These are phyloP conservation scores for Diadema setosum DNA, from an alignment of 35 echinoderm and acorn worm genomes.

Conservation along the genomic window DNA sequence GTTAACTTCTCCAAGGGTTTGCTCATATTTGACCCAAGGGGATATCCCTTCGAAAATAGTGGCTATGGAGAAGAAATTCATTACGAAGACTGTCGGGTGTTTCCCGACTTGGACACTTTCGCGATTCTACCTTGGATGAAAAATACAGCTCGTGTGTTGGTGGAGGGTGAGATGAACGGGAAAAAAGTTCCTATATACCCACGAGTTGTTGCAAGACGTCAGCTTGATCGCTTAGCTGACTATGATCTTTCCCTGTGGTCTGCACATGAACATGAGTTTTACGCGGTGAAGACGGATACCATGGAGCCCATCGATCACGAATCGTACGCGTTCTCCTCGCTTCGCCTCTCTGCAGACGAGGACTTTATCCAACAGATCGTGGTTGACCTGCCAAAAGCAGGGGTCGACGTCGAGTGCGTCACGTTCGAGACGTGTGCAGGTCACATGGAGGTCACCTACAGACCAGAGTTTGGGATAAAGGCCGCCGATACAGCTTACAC, in stretches of 20 bases:
- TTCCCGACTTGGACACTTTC: slow-evolving; percentile 48
- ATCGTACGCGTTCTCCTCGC: neutral
- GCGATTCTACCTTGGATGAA: slow-evolving; percentile 45
- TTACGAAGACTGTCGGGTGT: slow-evolving; percentile 1
- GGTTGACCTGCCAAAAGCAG: slow-evolving; percentile 32
- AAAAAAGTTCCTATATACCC: neutral
- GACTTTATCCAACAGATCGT: slow-evolving; percentile 34
- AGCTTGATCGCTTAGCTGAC: slow-evolving; percentile 21
- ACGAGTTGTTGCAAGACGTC: slow-evolving; percentile 8
- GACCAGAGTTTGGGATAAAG: slow-evolving; percentile 55
- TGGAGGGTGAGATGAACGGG: neutral
- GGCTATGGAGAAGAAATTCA: slow-evolving; percentile 17
- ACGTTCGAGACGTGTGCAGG: slow-evolving; percentile 30
- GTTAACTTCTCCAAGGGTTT: neutral
- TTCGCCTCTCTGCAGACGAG: neutral
- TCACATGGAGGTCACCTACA: slow-evolving; percentile 56
- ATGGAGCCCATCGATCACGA: slow-evolving; percentile 18
- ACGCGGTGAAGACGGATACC: slow-evolving; percentile 40
- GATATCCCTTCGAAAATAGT: neutral
- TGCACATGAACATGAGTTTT: slow-evolving; percentile 60
- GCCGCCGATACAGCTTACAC: slow-evolving; percentile 67
- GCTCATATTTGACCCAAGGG: neutral
- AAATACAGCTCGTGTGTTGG: slow-evolving; percentile 45
- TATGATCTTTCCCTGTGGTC: slow-evolving; percentile 19
- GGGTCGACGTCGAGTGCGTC: slow-evolving; percentile 49